These are phyloP conservation scores for Drosophila tropicalis DNA, from an alignment of 1,140 invertebrate species.

Conservation along the genomic window DNA sequence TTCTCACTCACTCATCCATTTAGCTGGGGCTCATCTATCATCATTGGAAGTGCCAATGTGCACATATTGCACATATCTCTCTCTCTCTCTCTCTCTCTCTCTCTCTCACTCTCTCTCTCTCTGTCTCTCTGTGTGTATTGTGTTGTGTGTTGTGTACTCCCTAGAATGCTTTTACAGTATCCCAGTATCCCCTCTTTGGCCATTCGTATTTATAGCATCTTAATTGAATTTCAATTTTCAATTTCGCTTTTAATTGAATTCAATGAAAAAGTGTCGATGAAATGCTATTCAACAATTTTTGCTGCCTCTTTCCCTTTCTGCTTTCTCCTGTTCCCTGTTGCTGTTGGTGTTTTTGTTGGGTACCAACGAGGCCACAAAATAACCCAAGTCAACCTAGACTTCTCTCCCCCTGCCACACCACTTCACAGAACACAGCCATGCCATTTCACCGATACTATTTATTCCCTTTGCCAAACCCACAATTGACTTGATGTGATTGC, in stretches of 20 bases:
- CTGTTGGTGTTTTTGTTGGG: constrained; percentile 66
- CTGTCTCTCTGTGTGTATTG: constrained; percentile 22
- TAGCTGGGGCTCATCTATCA: constrained; percentile 63
- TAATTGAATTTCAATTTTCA: constrained; percentile 82
- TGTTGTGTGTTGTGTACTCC: constrained; percentile 33
- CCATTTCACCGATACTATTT: constrained; percentile 3
- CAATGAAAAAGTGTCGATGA: constrained; percentile 81
- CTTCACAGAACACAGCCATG: neutral
- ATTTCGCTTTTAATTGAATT: constrained; percentile 81
- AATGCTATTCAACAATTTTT: constrained; percentile 60
- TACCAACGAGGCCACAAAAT: constrained; percentile 59
- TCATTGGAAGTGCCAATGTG: constrained; percentile 36
- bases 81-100: neutral
- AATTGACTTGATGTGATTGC: constrained; percentile 73
- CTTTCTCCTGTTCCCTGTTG: constrained; percentile 58
- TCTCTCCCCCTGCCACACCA: neutral
- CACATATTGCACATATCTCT: constrained; percentile 11
- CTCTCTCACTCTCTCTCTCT: neutral
- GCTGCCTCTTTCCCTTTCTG: neutral
- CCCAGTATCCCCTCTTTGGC: constrained; percentile 7
- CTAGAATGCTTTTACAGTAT: constrained; percentile 50
- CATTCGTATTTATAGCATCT: constrained; percentile 74
- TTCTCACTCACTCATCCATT: constrained; percentile 31
- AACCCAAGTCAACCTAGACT: constrained; percentile 14
- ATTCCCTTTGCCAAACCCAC: constrained; percentile 26